Base-by-base conservation (phyloP, 2,113 vertebrate species). In the Bostrychus sinensis region DNA sequence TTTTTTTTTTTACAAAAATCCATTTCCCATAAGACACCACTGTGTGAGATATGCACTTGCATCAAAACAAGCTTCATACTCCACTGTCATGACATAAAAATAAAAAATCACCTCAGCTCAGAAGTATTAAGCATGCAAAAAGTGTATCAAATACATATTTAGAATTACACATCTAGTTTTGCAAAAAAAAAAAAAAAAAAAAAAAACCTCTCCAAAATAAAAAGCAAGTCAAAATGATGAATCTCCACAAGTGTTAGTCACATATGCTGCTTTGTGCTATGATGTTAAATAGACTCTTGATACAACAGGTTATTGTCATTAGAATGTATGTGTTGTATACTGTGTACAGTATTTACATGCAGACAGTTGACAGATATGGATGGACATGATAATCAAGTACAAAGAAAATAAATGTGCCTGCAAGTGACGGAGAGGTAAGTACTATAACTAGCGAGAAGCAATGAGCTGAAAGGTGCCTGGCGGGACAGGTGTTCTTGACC, bases 61-160 rank as follows among this genome's bases (percentile, higher is more conserved):
- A 17, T 64, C 63, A 79, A 72, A 76, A 38, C 13, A 43, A 82
- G 69, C 62, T 9, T 80, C 14, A 22, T 48, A 48, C 45, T 48
- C 45, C 45, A 48, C 45, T 48, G 45, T 48, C 22, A 14, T 48
- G 20, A 48, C 68, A 50, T 69, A 73, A 69, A 67, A 34, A 48
- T 58, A 69, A 65, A 71, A 82, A 73, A 89, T n/a, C 66, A 78
- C 71, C 64, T 84, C 78, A 75, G 80, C 74, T 85, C 72, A 58
- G 78, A 80, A 75, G 41, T 83, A 84, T 46, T 82, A 76, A 81
- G 87, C 91, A 91, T 92, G 91, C 91, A 92, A 89, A 88, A 87
- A 82, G 70, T 77, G 72, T 75, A 88, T 90, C 81, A 91, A 91
- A 89, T 90, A 90, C 88, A 80, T 65, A 74, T 77, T 87, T 87